Conservation (phyloP, 2,797 vertebrate genomes). For the Danio tinwini region DNA sequence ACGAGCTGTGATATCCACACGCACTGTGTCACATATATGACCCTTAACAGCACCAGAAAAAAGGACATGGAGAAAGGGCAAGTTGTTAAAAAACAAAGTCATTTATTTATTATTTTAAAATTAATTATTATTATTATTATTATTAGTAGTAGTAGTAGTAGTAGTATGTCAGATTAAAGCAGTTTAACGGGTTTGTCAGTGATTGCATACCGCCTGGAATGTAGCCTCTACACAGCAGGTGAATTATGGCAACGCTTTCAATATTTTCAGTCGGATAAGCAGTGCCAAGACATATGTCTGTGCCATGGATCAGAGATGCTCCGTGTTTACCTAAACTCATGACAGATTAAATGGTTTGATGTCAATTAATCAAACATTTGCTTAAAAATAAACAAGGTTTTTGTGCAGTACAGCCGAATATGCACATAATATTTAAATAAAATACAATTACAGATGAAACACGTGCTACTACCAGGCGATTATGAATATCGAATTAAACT, state of each 20-base stretch:
- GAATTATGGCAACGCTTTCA: conserved; percentile 40
- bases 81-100: conserved; percentile 26
- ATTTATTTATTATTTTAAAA: conserved; percentile 34
- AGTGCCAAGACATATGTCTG: conserved; percentile 14
- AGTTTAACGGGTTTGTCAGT: conserved; percentile 48
- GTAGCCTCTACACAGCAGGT: conserved; percentile 28
- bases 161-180: conserved; percentile 53
- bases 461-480: neutral
- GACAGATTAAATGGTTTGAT: neutral
- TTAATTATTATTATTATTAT: no score
- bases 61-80: conserved; percentile 41
- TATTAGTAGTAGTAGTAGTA: no score
- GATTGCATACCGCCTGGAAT: conserved; percentile 41
- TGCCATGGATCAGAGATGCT: conserved; percentile 5
- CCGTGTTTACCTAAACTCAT: neutral
- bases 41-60: conserved; percentile 40
- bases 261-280: conserved; percentile 22
- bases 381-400: neutral
- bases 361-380: neutral
- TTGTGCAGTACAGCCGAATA: neutral
- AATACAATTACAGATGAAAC: neutral
- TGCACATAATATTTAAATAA: neutral
- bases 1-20: conserved; percentile 67
- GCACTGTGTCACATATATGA: conserved; percentile 65
- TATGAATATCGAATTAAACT: neutral